Base-by-base conservation (phyloP, 1,140 invertebrate species). In the Drosophila tristis region DNA sequence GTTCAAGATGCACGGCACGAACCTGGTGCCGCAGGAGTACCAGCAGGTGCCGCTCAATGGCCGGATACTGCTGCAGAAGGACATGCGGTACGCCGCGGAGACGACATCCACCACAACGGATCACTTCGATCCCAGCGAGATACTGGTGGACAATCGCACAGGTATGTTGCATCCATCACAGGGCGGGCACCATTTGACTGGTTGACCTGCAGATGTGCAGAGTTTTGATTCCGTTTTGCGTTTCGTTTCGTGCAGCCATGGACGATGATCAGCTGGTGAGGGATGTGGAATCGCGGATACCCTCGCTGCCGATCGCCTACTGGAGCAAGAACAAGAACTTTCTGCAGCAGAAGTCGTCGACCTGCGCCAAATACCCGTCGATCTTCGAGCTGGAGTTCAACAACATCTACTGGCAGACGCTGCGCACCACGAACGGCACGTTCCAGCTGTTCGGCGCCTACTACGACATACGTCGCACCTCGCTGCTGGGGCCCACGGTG, bases 361-460 rank as follows among this genome's bases (percentile, higher is more conserved):
- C 95, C 60, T 97, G 96, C 92, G 96, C 95, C 60, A 94, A 94
- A 25, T 98, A 97, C 87, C 97, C 97, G 0, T 96, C 94, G 49
- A 95, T 98, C 50, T 97, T 96, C 89, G 97, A 98, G 73, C 93
- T 98, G 55, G 96, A 98, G 91, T 98, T 97, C 93, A 98, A 97
- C 92, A 98, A 98, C 90, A 94, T 97, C 6, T 98, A 97, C 91
- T 98, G 97, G 97, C 97, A 98, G 91, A 96, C 95, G 9, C 76
- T 98, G 75, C 94, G 94, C 65, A 95, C 96, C 1, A 94, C 94
- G 29, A 96, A 98, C 77, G 97, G 97, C 1, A 97, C 97, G 0
- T 98, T 98, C 86, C 97, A 97, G 77, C 91, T 98, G 2, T 98
- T 96, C 86, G 97, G 96, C 1, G 97, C 97, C 11, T 98, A 98